Evolutionary conservation across 2,888 invertebrate genomes (phyloP), one percentile per base, ranked within the genome.

Genomic region (Hermodice carunculata): DNA sequence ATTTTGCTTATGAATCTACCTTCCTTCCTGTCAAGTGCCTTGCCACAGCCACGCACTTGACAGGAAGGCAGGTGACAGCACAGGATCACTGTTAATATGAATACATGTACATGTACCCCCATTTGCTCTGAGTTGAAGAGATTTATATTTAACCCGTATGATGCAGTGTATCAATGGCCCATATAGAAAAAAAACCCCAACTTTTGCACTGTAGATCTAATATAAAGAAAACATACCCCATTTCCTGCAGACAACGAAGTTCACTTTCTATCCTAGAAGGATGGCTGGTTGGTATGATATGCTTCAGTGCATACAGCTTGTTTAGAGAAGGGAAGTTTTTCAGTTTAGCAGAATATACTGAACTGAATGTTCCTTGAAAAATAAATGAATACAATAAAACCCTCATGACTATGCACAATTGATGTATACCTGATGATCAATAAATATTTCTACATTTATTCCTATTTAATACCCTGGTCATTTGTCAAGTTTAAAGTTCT

Each of bases 261-360:
- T 95, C 95, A 77, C 91, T 92, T 81, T 92, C 91, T 59, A 95
- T 91, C 67, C 94, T 88, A 49, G 90, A 90, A 0, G 94, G 94
- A 83, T 94, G 93, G 69, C 93, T 92, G 1, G 94, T 95, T 3
- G 95, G 95, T 73, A 94, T 91, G 53, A 95, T 89, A 87, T 94
- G 93, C 83, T 95, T 95, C 63, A 95, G 89, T 2, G 95, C 95
- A 87, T 91, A 94, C 72, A 78, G 72, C 26, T 85, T 90, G 69
- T 60, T 52, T 24, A 81, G 68, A 8, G 78, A 73, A 3, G 81
- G 78, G 17, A 82, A 76, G 58, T 79, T 71, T 81, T 89, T 90
- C 58, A 93, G 85, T 2, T 91, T 91, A 1, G 93, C 95, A 76
- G 94, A 86, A 78, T 92, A 93, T 28, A 95, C 95, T 0, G 92